Base-by-base conservation (phyloP, 2,888 invertebrate species). In the Lepidochitona cinerea region DNA sequence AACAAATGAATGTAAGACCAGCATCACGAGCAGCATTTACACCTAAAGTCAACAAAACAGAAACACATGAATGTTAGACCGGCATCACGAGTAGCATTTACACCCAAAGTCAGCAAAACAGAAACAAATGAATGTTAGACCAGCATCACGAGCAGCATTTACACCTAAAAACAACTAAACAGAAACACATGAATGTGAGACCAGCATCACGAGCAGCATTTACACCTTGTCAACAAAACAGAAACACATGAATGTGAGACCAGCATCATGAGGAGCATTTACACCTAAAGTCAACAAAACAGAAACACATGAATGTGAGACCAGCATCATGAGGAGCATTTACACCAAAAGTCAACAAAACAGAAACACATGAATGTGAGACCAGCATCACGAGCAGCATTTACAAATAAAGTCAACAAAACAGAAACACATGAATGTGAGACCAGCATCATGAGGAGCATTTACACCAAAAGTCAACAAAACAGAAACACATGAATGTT, bases 321-420 rank as follows among this genome's bases (percentile, higher is more conserved):
- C 96, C 95, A 0, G 94, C 99, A 84, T 95, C 95, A 85, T 95
- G 94, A 0, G 99, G 99, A 1, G 97, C 99, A 89, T 95, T 95
- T 0, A 97, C 95, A 81, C 96, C 95, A 95, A 85, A 6, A 71
- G 23, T 49, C 18, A 18, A 41, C 41, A 41, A 41, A 41, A n/a
- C n/a, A n/a, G n/a, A n/a, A n/a, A n/a, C n/a, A n/a, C 99, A 99
- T 99, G 89, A 99, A 99, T 0, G 99, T 98, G 37, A 99, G 92
- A 0, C 96, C 95, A 0, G 94, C 99, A 84, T 95, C 95, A 85
- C 95, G 94, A 0, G 99, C 99, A 1, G 97, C 99, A 89, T 95
- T 95, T 0, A 97, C 95, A 81, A 96, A 95, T 95, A 85, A 6
- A 71, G 23, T 49, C 18, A 18, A 41, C 41, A 41, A 41, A 41